phyloP scores from a whole-genome alignment of 2,113 vertebrate genomes.

The Percina caprodes region DNA sequence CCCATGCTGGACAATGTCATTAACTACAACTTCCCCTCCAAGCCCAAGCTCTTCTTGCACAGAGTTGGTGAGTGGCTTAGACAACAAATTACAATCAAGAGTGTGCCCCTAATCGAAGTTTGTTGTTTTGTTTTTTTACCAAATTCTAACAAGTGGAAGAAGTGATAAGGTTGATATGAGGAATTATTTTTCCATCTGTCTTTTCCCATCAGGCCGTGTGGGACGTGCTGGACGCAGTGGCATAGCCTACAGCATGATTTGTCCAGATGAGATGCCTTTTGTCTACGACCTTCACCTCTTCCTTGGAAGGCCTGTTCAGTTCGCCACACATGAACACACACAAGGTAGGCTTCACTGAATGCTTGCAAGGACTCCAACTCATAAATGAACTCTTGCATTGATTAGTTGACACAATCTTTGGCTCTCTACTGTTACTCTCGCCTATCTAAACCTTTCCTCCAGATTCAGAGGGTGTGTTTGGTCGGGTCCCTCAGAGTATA shows the following conservation, averaged over 20 bases:
- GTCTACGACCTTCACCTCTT: constrained; percentile 96
- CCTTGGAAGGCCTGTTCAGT: constrained; percentile 86
- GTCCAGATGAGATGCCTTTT: constrained; percentile 90
- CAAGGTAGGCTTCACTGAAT: constrained; percentile 75
- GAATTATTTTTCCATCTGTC: not conserved
- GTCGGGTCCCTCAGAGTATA: constrained; percentile 92
- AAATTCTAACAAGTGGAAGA: not conserved
- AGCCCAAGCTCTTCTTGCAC: constrained; percentile 95
- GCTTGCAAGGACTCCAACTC: not conserved
- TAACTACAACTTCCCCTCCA: constrained; percentile 98
- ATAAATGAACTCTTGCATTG: not conserved
- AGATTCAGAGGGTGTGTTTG: constrained; percentile 85
- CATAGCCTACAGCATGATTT: constrained; percentile 90
- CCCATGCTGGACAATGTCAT: constrained; percentile 96
- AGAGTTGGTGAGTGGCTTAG: constrained; percentile 89
- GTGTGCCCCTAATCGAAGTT: not conserved
- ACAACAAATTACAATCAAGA: not conserved
- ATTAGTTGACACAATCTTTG: no score
- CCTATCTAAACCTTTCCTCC: not conserved
- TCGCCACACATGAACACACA: constrained; percentile 79
- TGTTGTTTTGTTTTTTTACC: not conserved
- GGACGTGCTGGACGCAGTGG: constrained; percentile 93
- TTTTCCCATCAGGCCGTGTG: constrained; percentile 87
- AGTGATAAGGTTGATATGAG: not conserved
- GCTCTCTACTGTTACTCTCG: not conserved